Evolutionary conservation across 2,888 invertebrate species (phyloP), one percentile per base, ranked within the genome.

Genomic region (Achlya flavicornis): DNA sequence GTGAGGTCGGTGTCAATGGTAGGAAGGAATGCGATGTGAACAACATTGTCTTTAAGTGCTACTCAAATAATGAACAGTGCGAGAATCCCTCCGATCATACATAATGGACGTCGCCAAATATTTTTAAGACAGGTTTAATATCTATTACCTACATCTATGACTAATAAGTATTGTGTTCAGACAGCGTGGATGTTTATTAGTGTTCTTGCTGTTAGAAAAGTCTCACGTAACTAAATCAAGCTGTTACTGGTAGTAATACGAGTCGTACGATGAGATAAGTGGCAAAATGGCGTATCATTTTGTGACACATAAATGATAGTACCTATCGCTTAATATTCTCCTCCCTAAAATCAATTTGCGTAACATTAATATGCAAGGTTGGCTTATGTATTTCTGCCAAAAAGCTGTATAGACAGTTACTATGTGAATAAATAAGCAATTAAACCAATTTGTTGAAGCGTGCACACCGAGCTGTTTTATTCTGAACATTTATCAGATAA

Each of bases 401-500:
- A 53, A 53, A 46, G n/a, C 46, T n/a, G 7, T 6, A 53, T n/a
- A 19, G 41, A 60, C 38, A 43, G 35, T 35, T 58, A 16, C 38
- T 41, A 60, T 14, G 60, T 41, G 41, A 60, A 41, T 60, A 60
- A 60, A 59, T 41, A 60, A 60, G 41, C 60, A 41, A 41, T 83
- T 80, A 84, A 84, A 79, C 83, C 84, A 85, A 86, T 87, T 87
- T 84, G 84, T 80, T 76, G 73, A 66, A 79, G 75, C 81, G 73
- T 73, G 78, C 74, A 68, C 70, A 73, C 71, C 70, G 74, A 68
- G 73, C 72, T 73, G 73, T 81, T 85, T 82, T 83, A 84, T 88
- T 85, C 82, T 77, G 77, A 77, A 71, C 80, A 83, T 84, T 85
- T 85, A 88, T 88, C 88, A 79, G 87, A 88, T 89, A 85, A 74